Base-by-base conservation (phyloP, 1,140 invertebrate genomes). In the Eubasilissa regina region DNA sequence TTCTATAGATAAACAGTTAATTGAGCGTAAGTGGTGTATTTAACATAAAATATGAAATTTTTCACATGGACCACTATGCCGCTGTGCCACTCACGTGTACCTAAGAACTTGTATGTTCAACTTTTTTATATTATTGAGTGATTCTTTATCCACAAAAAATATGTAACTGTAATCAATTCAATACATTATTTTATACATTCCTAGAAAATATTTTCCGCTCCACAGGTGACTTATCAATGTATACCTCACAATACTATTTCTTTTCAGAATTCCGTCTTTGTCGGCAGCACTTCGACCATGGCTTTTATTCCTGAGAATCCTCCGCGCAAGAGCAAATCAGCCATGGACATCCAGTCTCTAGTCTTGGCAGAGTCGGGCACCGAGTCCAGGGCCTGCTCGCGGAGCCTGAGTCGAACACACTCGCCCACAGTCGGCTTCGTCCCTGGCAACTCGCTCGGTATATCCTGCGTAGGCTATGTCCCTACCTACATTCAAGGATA, bases 191-290 rank as follows among this genome's bases (percentile, higher is more conserved):
- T 35, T 35, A 35, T 1, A 35, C n/a, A n/a, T n/a, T n/a, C n/a
- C n/a, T n/a, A n/a, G n/a, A n/a, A n/a, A n/a, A n/a, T n/a, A n/a
- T n/a, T n/a, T n/a, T n/a, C n/a, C n/a, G n/a, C n/a, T n/a, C n/a
- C n/a, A n/a, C n/a, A n/a, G n/a, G n/a, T n/a, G n/a, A n/a, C n/a
- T n/a, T n/a, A n/a, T n/a, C n/a, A n/a, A n/a, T n/a, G n/a, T n/a
- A n/a, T n/a, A n/a, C n/a, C n/a, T n/a, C n/a, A 35, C 25, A 35
- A 35, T 1, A 35, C 25, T 3, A 35, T 35, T 35, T 35, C 75
- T 60, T 86, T 86, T 25, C 93, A 96, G 86, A 96, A 96, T 86
- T 96, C 95, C 1, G 95, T 96, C 6, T 96, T 97, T 86, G 94
- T 95, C 0, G 94, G 94, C 8, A 90, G 93, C 80, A 91, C 94